These are phyloP conservation scores for Enoplosus armatus DNA, from an alignment of 2,797 vertebrate genomes.

Conservation along the genomic window DNA sequence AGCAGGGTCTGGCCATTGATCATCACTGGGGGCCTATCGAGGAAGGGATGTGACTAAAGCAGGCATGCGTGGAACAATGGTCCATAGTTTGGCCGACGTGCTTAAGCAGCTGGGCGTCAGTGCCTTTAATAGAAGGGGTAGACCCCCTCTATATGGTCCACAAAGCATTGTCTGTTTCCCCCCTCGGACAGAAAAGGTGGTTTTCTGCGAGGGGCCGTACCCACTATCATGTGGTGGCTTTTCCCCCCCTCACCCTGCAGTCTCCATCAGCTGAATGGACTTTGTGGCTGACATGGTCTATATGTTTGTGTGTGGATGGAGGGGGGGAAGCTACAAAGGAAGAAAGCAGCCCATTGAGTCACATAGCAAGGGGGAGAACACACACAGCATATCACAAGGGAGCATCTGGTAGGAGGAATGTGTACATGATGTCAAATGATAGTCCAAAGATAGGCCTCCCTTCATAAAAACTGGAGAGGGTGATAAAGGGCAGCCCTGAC, in stretches of 20 bases:
- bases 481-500: slow-evolving; percentile 79
- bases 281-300: slow-evolving; percentile 81
- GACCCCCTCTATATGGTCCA: slow-evolving; percentile 81
- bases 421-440: slow-evolving; percentile 86
- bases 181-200: slow-evolving; percentile 81
- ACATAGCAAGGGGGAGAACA: slow-evolving; percentile 71
- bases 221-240: slow-evolving; percentile 84
- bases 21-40: slow-evolving; percentile 82
- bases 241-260: slow-evolving; percentile 70
- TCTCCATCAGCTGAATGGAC: slow-evolving; percentile 80
- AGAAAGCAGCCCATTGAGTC: slow-evolving; percentile 84
- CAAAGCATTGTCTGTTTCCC: slow-evolving; percentile 87
- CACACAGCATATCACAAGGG: slow-evolving; percentile 86
- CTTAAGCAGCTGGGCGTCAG: slow-evolving; percentile 89
- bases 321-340: slow-evolving; percentile 60
- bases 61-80: slow-evolving; percentile 85
- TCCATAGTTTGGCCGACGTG: slow-evolving; percentile 85
- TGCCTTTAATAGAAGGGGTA: slow-evolving; percentile 84
- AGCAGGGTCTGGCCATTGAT: slow-evolving; percentile 81
- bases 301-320: slow-evolving; percentile 80
- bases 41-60: slow-evolving; percentile 86
- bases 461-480: slow-evolving; percentile 74
- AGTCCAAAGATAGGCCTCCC: slow-evolving; percentile 83
- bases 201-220: slow-evolving; percentile 76
- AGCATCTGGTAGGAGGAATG: slow-evolving; percentile 85